Base-by-base conservation (phyloP, 2,888 invertebrate genomes). In the Lobophora halterata region DNA sequence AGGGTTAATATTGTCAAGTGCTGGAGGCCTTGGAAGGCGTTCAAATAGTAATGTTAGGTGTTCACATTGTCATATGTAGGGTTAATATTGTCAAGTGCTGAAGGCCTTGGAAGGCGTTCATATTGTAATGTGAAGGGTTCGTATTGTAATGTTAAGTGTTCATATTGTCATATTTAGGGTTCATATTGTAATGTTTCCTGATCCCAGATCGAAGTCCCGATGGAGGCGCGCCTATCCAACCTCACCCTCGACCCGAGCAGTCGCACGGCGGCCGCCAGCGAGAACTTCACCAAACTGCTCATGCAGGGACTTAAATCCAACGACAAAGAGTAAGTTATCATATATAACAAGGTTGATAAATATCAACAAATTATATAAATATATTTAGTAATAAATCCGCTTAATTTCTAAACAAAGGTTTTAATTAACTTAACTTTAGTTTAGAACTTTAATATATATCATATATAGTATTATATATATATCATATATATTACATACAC, bases 241-340 rank as follows among this genome's bases (percentile, higher is more conserved):
- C 81, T 97, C 11, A 91, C 93, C 9, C 69, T 96, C 10, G 91
- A 91, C 52, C 82, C 90, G 24, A 62, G 77, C 2, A 85, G 88
- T 3, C 57, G 76, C 2, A 66, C 75, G 20, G 61, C 72, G 0
- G 77, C 83, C 1, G 82, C 88, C 25, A 87, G 88, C 49, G 91
- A 93, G 63, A 96, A 95, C 74, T 89, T 96, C 60, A 93, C 94
- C 1, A 93, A 95, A 47, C 82, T 97, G 4, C 77, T 97, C 4
- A 88, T 95, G 34, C 97, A 95, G 72, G 97, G 95, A 0, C 77
- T 98, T 16, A 95, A 95, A 58, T 97, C 97, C 61, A 93, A 93
- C 61, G 96, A 98, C 67, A 89, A 89, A 46, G 87, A 77, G 91
- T 90, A 50, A 60, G 77, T 57, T 11, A 11, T 10, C 17, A 21